Evolutionary conservation across 1,140 invertebrate species (phyloP), one percentile per base, ranked within the genome.

Genomic region (Reticulitermes speratus): DNA sequence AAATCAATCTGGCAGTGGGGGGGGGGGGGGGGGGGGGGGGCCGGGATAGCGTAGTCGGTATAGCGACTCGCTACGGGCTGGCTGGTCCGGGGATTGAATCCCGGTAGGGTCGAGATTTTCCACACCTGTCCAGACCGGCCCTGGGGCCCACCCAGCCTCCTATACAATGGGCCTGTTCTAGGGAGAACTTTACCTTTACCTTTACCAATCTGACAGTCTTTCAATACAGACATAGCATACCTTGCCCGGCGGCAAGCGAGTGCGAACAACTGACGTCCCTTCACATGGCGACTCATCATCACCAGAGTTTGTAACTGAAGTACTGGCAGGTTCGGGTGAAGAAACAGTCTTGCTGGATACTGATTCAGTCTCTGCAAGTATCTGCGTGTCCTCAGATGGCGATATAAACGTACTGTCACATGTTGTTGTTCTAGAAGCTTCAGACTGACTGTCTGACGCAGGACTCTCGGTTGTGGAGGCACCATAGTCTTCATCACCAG

Each of bases 161-260:
- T n/a, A n/a, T n/a, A n/a, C n/a, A n/a, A n/a, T n/a, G n/a, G n/a
- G n/a, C n/a, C n/a, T n/a, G n/a, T n/a, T n/a, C n/a, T n/a, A n/a
- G n/a, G n/a, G n/a, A n/a, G n/a, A n/a, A n/a, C n/a, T n/a, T n/a
- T n/a, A n/a, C n/a, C n/a, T n/a, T n/a, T n/a, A n/a, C n/a, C n/a
- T n/a, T n/a, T n/a, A n/a, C n/a, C 48, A 48, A 48, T 48, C 16
- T 48, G 9, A 1, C 48, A 48, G 38, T 38, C 38, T 38, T 38
- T 38, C 38, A 38, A 38, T 55, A 55, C 14, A 16, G 48, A 55
- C 19, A 30, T 75, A 30, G 5, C 65, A 82, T 87, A 94, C 95
- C 91, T 95, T 95, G 86, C 95, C 95, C 30, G 95, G 93, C 59
- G 95, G 93, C 87, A 95, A 88, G 88, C 94, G 94, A 1, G 94